Conservation (phyloP, 2,797 vertebrate genomes). For the Schizothorax lantsangensis region DNA sequence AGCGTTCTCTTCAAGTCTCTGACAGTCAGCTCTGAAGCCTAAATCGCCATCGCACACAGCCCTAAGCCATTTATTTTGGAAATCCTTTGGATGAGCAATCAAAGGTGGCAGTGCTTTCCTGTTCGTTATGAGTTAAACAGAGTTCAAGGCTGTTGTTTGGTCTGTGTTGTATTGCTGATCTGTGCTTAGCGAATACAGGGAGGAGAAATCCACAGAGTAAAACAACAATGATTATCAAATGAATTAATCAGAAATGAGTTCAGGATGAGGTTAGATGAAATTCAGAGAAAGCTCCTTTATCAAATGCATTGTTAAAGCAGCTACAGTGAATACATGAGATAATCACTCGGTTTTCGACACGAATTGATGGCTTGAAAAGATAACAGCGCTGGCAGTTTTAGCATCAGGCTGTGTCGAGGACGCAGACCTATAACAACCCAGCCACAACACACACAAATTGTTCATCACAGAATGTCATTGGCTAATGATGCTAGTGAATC, state of each 20-base stretch:
- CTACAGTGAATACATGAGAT: background rate
- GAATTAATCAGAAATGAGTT: background rate
- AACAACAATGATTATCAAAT: slow-evolving; percentile 17
- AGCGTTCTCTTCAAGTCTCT: background rate
- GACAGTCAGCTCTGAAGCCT: slow-evolving; percentile 28
- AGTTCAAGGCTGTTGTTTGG: slow-evolving; percentile 1
- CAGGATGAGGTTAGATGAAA: background rate
- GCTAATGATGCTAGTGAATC: slow-evolving; percentile 28
- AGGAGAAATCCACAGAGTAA: slow-evolving; percentile 1
- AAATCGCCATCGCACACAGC: background rate
- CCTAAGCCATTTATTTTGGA: slow-evolving; percentile 21
- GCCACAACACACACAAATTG: no score
- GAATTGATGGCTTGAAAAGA: background rate
- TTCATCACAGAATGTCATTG: background rate
- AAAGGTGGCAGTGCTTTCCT: background rate
- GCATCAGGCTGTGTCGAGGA: background rate
- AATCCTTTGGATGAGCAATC: slow-evolving; percentile 31
- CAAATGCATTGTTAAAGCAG: slow-evolving; percentile 8
- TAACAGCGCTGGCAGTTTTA: background rate
- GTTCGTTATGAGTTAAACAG: background rate
- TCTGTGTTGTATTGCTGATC: background rate
- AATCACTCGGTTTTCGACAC: no score
- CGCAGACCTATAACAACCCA: no score
- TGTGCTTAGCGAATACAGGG: slow-evolving; percentile 13
- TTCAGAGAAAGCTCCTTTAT: background rate